Evolutionary conservation across 1,140 invertebrate genomes (phyloP).

Genomic region (Diplogasteroides magnus): DNA sequence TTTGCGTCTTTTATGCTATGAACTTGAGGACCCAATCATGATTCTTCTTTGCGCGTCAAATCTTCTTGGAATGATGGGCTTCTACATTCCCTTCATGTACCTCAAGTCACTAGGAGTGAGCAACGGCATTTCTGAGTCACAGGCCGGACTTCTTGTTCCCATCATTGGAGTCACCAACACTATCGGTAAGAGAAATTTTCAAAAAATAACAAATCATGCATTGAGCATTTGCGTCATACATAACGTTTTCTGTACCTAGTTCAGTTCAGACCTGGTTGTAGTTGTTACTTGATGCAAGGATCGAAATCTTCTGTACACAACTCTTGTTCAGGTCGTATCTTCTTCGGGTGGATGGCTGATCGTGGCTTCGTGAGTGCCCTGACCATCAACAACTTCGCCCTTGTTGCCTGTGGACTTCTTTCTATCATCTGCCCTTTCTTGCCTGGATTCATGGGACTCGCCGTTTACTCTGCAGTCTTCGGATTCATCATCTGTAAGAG

Average conservation of each 20-base stretch:
- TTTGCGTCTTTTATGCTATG: not conserved
- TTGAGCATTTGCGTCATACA: not conserved
- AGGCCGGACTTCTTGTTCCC: slow-evolving; percentile 71
- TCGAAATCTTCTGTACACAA: too few relatives aligned
- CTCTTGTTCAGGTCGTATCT: slow-evolving; percentile 61
- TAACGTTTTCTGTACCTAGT: not conserved
- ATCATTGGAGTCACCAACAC: slow-evolving; percentile 86
- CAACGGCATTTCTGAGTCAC: slow-evolving; percentile 46
- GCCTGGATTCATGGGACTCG: slow-evolving; percentile 69
- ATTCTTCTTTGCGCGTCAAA: slow-evolving; percentile 87
- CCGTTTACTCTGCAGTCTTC: slow-evolving; percentile 80
- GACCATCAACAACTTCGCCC: slow-evolving; percentile 85
- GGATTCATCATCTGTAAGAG: slow-evolving; percentile 87
- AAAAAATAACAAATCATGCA: too few relatives aligned
- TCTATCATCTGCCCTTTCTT: slow-evolving; percentile 80
- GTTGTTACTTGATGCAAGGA: too few relatives aligned
- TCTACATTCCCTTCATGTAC: slow-evolving; percentile 90
- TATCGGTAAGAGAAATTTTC: slow-evolving; percentile 59
- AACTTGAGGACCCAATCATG: slow-evolving; percentile 71
- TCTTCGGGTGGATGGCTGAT: slow-evolving; percentile 62
- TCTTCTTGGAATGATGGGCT: slow-evolving; percentile 87
- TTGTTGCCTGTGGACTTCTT: slow-evolving; percentile 78
- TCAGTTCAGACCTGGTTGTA: slow-evolving; percentile 51
- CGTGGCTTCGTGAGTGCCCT: slow-evolving; percentile 72
- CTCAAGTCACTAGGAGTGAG: slow-evolving; percentile 60